Percentiles rank a stretch among this genome's conserved stretches.
Evolutionary conservation across 2,888 invertebrate species (phyloP).

Genomic region (Minunthozetes semirufus): DNA sequence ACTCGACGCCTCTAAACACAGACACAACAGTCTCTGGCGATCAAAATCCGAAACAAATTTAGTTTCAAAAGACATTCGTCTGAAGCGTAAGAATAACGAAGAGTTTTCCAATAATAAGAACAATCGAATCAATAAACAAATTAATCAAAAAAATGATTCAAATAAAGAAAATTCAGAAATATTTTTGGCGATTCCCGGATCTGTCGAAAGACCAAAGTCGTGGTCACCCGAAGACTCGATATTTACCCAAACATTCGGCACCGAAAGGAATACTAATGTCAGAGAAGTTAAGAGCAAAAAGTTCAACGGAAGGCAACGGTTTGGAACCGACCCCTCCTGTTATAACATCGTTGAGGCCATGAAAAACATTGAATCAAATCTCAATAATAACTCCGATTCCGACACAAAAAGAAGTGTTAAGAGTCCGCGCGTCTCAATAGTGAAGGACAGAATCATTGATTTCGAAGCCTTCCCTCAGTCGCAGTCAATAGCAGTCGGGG

Average conservation of each 20-base stretch:
- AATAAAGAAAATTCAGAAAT: constrained; percentile 38
- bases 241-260: not conserved
- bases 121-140: constrained; percentile 31
- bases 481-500: constrained; percentile 4
- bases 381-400: not conserved
- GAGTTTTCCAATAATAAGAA: constrained; percentile 25
- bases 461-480: constrained; percentile 15
- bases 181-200: constrained; percentile 39
- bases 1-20: constrained; percentile 87
- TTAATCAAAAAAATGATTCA: not conserved
- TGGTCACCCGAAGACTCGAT: constrained; percentile 62
- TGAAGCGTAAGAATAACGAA: constrained; percentile 35
- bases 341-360: constrained; percentile 9
- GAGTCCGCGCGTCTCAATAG: not conserved
- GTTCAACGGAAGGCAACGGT: not conserved
- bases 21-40: constrained; percentile 74
- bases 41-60: constrained; percentile 73
- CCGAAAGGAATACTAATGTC: not conserved
- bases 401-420: not conserved
- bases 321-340: constrained; percentile 21
- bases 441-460: constrained; percentile 4
- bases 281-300: not conserved
- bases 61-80: constrained; percentile 40
- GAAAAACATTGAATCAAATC: constrained; percentile 12
- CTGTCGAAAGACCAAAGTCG: constrained; percentile 58